Percentiles rank a stretch among this genome's conserved stretches.
These are phyloP conservation scores for Eupithecia pulchellata DNA, from an alignment of 2,888 invertebrate genomes.

Conservation along the genomic window DNA sequence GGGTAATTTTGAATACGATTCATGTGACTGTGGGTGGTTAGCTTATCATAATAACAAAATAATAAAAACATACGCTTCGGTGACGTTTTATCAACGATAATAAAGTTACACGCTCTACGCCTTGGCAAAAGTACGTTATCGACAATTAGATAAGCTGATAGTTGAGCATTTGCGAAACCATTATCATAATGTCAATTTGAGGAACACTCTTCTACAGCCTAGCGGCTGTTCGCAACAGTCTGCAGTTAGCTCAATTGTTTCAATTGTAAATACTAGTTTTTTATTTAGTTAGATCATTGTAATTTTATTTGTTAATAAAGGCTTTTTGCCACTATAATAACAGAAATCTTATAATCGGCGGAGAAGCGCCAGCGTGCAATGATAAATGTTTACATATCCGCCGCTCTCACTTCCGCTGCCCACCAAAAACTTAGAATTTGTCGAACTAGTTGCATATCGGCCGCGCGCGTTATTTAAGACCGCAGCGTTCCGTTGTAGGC, in stretches of 20 bases:
- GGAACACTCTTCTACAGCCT: background rate
- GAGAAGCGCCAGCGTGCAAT: too few relatives aligned
- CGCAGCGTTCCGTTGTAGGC: background rate
- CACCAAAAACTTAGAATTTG: too few relatives aligned
- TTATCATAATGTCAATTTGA: background rate
- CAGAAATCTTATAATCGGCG: too few relatives aligned
- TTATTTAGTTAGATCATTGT: too few relatives aligned
- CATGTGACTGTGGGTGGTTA: background rate
- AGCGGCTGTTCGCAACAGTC: too few relatives aligned
- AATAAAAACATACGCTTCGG: background rate
- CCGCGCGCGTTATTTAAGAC: background rate
- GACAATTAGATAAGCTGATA: constrained; percentile 48
- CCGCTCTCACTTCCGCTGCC: too few relatives aligned
- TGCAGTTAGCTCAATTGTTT: too few relatives aligned
- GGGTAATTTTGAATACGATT: background rate
- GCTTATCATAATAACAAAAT: background rate
- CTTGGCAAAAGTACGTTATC: constrained; percentile 34
- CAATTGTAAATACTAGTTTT: too few relatives aligned
- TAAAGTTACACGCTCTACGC: constrained; percentile 10
- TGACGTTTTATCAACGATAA: constrained; percentile 1
- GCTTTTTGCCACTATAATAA: too few relatives aligned
- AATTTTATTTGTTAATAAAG: too few relatives aligned
- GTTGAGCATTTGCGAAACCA: constrained; percentile 9
- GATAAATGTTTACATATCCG: too few relatives aligned
- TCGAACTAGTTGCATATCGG: too few relatives aligned